Conservation (phyloP, 2,797 vertebrate species). For the Anabas testudineus region DNA sequence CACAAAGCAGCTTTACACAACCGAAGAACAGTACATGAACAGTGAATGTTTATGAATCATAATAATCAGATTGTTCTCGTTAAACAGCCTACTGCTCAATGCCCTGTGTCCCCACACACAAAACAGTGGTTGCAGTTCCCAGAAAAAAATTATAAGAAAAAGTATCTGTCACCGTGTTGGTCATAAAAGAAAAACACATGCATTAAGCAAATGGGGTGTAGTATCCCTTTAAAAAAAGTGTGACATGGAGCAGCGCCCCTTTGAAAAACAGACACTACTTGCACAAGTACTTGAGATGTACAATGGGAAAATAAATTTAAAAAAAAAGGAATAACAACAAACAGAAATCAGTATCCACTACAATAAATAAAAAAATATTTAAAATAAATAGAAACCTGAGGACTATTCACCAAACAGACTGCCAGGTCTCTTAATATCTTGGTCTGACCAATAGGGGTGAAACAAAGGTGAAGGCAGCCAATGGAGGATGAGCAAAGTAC, state of each 20-base stretch:
- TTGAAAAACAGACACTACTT: constrained; percentile 53
- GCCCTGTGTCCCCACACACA: too few relatives aligned
- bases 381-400: constrained; percentile 85
- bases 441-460: constrained; percentile 63
- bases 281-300: constrained; percentile 66
- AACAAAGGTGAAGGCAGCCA: constrained; percentile 69
- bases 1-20: too few relatives aligned
- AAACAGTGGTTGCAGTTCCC: too few relatives aligned
- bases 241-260: constrained; percentile 58
- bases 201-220: constrained; percentile 59
- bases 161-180: constrained; percentile 61
- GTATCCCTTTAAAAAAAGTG: constrained; percentile 63
- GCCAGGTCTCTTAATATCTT: constrained; percentile 48
- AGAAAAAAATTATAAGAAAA: constrained; percentile 36
- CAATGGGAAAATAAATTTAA: constrained; percentile 40
- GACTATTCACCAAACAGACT: constrained; percentile 74
- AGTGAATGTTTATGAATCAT: too few relatives aligned
- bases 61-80: too few relatives aligned
- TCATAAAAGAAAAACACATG: constrained; percentile 63
- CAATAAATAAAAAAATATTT: constrained; percentile 84
- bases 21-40: too few relatives aligned
- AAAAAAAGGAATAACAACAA: constrained; percentile 17
- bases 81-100: too few relatives aligned
- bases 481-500: constrained; percentile 61
- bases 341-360: constrained; percentile 64